phyloP scores from a whole-genome alignment of 2,797 vertebrate genomes.

The Pangasius krempfi region DNA sequence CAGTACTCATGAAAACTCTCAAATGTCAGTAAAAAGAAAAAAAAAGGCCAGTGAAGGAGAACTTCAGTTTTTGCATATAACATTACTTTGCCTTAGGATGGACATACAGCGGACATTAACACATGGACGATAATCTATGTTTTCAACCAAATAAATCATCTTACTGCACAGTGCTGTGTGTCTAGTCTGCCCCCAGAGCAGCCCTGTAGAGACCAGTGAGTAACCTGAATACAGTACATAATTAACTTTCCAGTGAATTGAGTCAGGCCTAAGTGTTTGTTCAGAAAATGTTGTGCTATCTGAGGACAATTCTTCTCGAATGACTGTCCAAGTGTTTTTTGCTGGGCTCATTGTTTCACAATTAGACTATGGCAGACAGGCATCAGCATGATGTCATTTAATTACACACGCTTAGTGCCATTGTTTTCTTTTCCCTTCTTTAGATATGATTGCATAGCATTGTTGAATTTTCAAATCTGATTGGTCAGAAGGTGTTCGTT shows the following conservation, averaged over 20 bases:
- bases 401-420: not conserved
- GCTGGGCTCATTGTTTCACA: not conserved
- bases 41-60: not conserved
- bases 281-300: constrained; percentile 8
- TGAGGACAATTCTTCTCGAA: not conserved
- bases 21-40: not conserved
- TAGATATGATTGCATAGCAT: not conserved
- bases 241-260: constrained; percentile 7
- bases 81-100: not conserved
- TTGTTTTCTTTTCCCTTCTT: not conserved
- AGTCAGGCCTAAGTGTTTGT: not conserved
- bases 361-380: not conserved
- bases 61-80: not conserved
- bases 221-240: not conserved
- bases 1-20: constrained; percentile 11
- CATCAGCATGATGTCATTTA: not conserved
- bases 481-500: not conserved
- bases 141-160: not conserved
- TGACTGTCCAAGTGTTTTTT: not conserved
- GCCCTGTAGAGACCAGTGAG: not conserved
- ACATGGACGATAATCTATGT: not conserved
- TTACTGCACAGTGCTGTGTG: not conserved
- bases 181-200: not conserved
- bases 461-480: not conserved
- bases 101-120: not conserved